Evolutionary conservation across 1,140 invertebrate genomes (phyloP).

Genomic region (Eupristina koningsbergeri): DNA sequence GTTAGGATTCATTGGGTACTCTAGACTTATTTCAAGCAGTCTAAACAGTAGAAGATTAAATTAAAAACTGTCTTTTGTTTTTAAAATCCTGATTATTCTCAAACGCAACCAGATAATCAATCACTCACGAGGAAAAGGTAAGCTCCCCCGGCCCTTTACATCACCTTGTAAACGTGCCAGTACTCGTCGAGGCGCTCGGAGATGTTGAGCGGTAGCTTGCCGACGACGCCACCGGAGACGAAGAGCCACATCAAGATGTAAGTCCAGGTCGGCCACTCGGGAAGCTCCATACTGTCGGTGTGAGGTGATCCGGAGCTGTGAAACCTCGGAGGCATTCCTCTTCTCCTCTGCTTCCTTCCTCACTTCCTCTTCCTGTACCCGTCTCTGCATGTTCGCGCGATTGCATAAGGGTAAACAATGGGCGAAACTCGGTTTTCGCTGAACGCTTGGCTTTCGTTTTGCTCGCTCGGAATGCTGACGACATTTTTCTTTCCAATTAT

Average conservation of each 20-base stretch:
- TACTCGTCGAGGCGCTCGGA: conserved; percentile 62
- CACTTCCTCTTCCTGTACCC: not conserved
- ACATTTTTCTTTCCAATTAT: not conserved
- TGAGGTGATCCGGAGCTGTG: not conserved
- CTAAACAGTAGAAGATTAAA: no score
- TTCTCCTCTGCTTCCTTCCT: no score
- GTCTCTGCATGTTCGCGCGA: not conserved
- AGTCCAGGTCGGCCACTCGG: not conserved
- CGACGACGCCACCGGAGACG: not conserved
- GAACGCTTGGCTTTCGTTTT: not conserved
- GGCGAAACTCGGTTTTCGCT: not conserved
- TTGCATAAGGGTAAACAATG: conserved; percentile 21
- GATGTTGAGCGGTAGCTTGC: conserved; percentile 54
- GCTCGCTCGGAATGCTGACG: not conserved
- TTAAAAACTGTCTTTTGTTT: no score
- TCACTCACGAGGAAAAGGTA: not conserved
- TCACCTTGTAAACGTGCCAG: conserved; percentile 68
- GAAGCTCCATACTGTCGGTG: conserved; percentile 13
- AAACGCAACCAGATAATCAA: not conserved
- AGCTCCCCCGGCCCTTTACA: not conserved
- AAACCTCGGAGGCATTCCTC: not conserved
- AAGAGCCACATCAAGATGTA: conserved; percentile 7
- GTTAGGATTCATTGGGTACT: no score
- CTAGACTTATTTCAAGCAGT: no score
- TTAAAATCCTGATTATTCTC: no score